Base-by-base conservation (phyloP, 2,113 vertebrate genomes). In the Baryphthengus martii region DNA sequence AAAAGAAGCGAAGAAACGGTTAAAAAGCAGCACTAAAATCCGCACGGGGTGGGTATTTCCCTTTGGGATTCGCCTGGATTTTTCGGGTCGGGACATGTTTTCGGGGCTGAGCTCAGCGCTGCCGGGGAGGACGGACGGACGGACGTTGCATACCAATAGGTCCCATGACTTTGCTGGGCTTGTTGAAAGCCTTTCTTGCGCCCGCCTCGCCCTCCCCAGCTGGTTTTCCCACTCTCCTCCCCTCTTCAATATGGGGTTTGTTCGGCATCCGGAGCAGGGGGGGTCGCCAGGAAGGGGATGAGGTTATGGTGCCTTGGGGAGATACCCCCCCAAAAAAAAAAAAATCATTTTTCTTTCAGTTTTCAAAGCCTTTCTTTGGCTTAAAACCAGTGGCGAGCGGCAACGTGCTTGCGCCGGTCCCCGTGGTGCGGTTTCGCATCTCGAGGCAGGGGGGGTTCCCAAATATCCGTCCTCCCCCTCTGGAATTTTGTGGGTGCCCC, bases 81-180 rank as follows among this genome's bases (percentile, higher is more conserved):
- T 58, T 67, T 52, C 0, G 1, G 62, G 14, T 21, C 4, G 0
- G 70, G 56, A 2, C 20, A 5, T 63, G 84, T 66, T 77, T 74
- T 71, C 1, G 1, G 62, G 47, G 74, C 73, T 1, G 16, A 65
- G 92, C 63, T 31, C 39, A 2, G 62, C 3, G 4, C 61, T 35
- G 81, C 86, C 3, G 11, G 89, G 67, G 4, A 83, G 89, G 77
- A 76, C 2, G 3, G 88, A 74, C 2, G 35, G 70, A 96, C 74
- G 90, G 85, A 29, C 0, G 49, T 53, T 94, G 96, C 85, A 97
- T 97, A 97, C 92, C 90, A 97, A 97, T 96, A 85, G 78, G 85
- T 95, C 96, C 74, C 96, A 72, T 96, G 96, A 97, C 93, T 97
- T 78, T 66, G 24, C 52, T 47, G 0, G 94, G 70, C 78, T 95